Evolutionary conservation across 2,797 vertebrate genomes (phyloP).

Genomic region (Apogon hyalosoma): DNA sequence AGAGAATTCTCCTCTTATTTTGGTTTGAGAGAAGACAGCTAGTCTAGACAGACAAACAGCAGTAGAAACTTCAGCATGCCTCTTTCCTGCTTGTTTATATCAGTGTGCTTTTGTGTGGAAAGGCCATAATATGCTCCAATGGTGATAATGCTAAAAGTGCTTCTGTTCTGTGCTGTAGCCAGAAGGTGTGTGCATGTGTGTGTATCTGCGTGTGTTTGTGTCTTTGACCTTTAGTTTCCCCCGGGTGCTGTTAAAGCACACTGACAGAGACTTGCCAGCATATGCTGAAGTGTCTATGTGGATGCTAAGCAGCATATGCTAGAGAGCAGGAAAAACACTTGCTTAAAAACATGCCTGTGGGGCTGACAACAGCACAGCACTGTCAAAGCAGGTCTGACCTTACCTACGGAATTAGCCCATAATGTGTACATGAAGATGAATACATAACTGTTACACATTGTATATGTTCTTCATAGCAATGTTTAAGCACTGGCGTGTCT

Average conservation of each 20-base stretch:
- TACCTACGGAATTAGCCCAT: constrained; percentile 72
- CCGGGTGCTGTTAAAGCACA: constrained; percentile 76
- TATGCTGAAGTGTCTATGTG: constrained; percentile 81
- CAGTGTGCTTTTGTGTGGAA: constrained; percentile 69
- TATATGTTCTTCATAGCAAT: not conserved
- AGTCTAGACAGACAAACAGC: constrained; percentile 11
- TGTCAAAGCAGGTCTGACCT: constrained; percentile 78
- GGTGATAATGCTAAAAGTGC: constrained; percentile 80
- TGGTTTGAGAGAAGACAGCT: constrained; percentile 9
- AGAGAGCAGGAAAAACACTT: constrained; percentile 70
- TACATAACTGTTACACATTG: not conserved
- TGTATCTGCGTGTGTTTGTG: constrained; percentile 56
- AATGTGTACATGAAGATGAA: constrained; percentile 11
- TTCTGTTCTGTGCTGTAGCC: constrained; percentile 70
- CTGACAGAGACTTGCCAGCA: constrained; percentile 79
- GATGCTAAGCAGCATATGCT: constrained; percentile 85
- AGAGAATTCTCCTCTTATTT: constrained; percentile 14
- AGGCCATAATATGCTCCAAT: constrained; percentile 78
- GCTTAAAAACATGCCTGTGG: constrained; percentile 79
- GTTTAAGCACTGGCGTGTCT: not conserved
- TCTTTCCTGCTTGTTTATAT: constrained; percentile 74
- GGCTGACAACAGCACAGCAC: constrained; percentile 67
- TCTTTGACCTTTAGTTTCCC: constrained; percentile 83
- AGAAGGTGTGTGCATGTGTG: constrained; percentile 50
- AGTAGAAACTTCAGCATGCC: constrained; percentile 58